A percentile compares a stretch with the other conserved stretches of the same genome.
Conservation (phyloP, 2,113 vertebrate genomes). For the Sardina pilchardus region DNA sequence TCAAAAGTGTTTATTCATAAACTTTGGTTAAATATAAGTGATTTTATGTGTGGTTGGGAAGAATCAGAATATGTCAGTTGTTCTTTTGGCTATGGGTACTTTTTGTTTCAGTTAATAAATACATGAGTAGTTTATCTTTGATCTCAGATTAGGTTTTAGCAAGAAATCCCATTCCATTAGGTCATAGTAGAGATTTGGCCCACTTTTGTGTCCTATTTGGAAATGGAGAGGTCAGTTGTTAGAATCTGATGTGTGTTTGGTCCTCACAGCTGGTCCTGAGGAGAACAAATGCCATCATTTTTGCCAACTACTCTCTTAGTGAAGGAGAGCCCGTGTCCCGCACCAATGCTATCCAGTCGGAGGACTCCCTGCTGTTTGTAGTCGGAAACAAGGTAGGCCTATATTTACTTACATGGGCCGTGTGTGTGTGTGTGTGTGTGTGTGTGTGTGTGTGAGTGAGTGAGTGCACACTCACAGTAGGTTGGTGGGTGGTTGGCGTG, state of each 20-base stretch:
- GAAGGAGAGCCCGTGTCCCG: slow-evolving; percentile 62
- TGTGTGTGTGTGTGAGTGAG: background rate
- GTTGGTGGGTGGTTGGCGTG: too few relatives aligned
- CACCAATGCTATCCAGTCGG: slow-evolving; percentile 66
- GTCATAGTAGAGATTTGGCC: background rate
- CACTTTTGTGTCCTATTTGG: too few relatives aligned
- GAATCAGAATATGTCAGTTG: background rate
- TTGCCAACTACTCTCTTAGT: slow-evolving; percentile 91
- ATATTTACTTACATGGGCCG: background rate
- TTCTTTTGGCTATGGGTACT: background rate
- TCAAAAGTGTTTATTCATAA: background rate
- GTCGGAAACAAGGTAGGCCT: slow-evolving; percentile 81
- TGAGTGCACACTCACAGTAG: too few relatives aligned
- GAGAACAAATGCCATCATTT: slow-evolving; percentile 66
- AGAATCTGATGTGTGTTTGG: background rate
- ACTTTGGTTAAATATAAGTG: background rate
- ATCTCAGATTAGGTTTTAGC: background rate
- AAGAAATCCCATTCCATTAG: background rate
- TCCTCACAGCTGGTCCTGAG: slow-evolving; percentile 80
- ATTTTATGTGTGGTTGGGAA: background rate
- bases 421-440: background rate
- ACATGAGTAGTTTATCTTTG: background rate
- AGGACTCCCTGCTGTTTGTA: slow-evolving; percentile 77
- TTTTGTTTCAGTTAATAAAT: background rate
- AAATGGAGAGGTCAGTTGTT: background rate